Conservation (phyloP, 2,113 vertebrate genomes). For the Dissostichus mawsoni region DNA sequence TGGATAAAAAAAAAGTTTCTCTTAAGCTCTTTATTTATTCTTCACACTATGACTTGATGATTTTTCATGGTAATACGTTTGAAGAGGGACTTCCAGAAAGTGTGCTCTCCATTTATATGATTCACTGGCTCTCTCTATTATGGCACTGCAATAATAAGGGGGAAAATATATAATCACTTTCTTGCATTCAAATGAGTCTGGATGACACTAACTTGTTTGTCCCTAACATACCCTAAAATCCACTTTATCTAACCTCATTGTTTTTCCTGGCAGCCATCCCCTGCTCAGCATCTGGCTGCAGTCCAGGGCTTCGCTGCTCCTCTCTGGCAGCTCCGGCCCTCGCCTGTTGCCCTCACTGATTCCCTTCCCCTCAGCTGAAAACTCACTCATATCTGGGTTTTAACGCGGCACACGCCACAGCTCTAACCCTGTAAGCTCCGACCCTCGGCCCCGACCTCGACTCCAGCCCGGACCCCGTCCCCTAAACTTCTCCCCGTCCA, state of each 20-base stretch:
- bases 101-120: background rate
- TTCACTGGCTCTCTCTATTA: background rate
- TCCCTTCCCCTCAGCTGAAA: conserved; percentile 38
- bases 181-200: background rate
- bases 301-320: conserved; percentile 31
- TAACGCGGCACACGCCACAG: background rate
- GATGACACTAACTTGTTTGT: conserved; percentile 6
- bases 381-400: conserved; percentile 36
- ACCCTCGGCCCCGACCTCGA: conserved; percentile 52
- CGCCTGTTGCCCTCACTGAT: conserved; percentile 41
- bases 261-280: conserved; percentile 48
- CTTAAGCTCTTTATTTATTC: background rate
- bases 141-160: background rate
- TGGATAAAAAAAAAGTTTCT: background rate
- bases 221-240: conserved; percentile 4
- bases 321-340: conserved; percentile 44
- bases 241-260: conserved; percentile 51
- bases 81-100: no score
- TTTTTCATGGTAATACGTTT: background rate
- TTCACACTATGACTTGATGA: background rate
- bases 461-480: conserved; percentile 9
- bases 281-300: conserved; percentile 62
- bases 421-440: conserved; percentile 9
- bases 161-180: background rate
- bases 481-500: conserved; percentile 68